Evolutionary conservation across 2,888 invertebrate species (phyloP), one percentile per base, ranked within the genome.

Genomic region (Yponomeuta cagnagella): DNA sequence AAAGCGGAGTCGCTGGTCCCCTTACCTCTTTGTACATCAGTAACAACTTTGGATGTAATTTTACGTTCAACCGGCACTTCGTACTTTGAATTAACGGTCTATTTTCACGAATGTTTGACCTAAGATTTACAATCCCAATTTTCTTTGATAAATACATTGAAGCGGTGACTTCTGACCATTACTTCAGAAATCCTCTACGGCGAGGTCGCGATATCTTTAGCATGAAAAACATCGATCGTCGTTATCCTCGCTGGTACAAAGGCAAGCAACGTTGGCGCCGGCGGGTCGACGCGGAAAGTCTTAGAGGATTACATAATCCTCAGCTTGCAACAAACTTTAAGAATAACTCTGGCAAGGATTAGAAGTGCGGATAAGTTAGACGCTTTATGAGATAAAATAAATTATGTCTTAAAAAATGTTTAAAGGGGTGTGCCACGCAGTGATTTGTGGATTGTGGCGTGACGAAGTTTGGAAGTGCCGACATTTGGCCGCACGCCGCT

Each of bases 271-370:
- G 71, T 70, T 66, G 82, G 82, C 82, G 79, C 78, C 77, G 79
- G 78, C 78, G 80, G 79, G 82, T 81, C 80, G 81, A 79, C 82
- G 77, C 76, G 48, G 79, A 81, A 83, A 82, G 71, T 82, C 80
- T 81, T 79, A 72, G 63, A 71, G 80, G 81, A 82, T 84, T 83
- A 84, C 83, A 85, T 82, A 80, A 84, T 81, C 83, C 78, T 75
- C 80, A 80, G 80, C 52, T 79, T 84, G 84, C 81, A 86, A 79
- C 82, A 87, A 89, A 87, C 82, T 87, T 88, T 78, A 75, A 79
- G 84, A 82, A 87, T 86, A 88, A 88, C 86, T 87, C 85, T 82
- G 83, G 77, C 76, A 78, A 75, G 84, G 85, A 86, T 88, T 86
- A 85, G 81, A 82, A 83, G 81, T 81, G 83, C 81, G 86, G 85